A percentile compares a stretch with the other conserved stretches of the same genome.
phyloP scores from a whole-genome alignment of 2,888 invertebrate genomes.

The Myathropa florea region DNA sequence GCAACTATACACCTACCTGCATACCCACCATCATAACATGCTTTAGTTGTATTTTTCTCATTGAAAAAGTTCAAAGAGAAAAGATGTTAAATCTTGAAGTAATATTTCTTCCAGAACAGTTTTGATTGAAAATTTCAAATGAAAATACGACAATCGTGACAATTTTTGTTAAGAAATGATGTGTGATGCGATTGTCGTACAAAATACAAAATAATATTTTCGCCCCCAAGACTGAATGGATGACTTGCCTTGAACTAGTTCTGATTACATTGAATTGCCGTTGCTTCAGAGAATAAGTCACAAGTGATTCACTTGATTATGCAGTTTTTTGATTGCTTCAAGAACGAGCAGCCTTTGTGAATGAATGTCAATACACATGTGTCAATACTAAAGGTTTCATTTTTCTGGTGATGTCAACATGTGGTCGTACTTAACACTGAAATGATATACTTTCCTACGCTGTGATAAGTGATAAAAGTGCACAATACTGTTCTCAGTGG shows the following conservation, averaged over 20 bases:
- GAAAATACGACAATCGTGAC: too few species aligned
- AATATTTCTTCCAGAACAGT: too few species aligned
- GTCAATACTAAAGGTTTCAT: constrained; percentile 2
- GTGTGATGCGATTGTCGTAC: too few species aligned
- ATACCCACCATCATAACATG: too few species aligned
- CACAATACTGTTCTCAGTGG: not conserved
- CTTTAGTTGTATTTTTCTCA: too few species aligned
- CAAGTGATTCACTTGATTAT: constrained; percentile 10
- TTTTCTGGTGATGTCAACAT: not conserved
- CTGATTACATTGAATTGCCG: not conserved
- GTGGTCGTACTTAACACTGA: not conserved
- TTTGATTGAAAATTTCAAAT: too few species aligned
- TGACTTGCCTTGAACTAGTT: not conserved
- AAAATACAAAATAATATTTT: too few species aligned
- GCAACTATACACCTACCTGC: too few species aligned
- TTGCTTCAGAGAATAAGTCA: not conserved
- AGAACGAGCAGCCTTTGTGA: not conserved
- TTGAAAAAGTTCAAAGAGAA: too few species aligned
- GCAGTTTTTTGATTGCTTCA: not conserved
- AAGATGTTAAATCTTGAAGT: too few species aligned
- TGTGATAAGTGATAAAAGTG: not conserved
- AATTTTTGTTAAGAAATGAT: too few species aligned
- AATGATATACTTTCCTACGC: constrained; percentile 11
- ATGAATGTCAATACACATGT: constrained; percentile 1
- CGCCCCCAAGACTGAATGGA: not conserved